Percentiles rank a stretch among this genome's conserved stretches.
phyloP scores from a whole-genome alignment of 2,113 vertebrate species.

The Callospermophilus lateralis region DNA sequence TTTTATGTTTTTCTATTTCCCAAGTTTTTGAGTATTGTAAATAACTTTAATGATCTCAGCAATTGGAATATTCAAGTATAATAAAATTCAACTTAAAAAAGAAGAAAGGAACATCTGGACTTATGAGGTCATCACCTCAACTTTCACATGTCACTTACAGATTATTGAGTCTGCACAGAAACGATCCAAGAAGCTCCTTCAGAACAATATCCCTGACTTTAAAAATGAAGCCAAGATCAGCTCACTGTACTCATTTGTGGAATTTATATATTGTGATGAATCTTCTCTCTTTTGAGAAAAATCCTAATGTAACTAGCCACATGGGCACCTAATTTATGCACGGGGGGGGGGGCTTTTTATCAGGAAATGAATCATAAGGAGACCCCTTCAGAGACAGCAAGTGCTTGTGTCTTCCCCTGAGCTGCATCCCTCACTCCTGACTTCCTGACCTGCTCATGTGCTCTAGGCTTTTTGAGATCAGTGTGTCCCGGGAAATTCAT shows the following conservation, averaged over 20 bases:
- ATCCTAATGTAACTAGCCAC: background rate
- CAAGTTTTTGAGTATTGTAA: background rate
- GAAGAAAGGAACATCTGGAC: background rate
- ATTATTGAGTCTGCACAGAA: background rate
- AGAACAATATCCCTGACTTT: background rate
- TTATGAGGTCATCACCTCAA: background rate
- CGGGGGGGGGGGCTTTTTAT: background rate
- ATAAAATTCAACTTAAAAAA: slow-evolving; percentile 3
- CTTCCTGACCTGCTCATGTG: background rate
- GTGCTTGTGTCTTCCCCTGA: background rate
- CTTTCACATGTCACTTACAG: background rate
- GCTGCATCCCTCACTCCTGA: background rate
- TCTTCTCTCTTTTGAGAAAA: background rate
- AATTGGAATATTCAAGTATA: slow-evolving; percentile 10
- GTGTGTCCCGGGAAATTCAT: background rate
- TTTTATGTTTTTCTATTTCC: background rate
- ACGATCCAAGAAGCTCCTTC: background rate
- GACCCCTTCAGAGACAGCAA: background rate
- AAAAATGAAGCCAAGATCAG: background rate
- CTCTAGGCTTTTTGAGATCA: background rate
- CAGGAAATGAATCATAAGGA: background rate
- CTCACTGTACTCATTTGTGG: background rate
- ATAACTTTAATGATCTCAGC: background rate
- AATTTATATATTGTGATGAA: background rate
- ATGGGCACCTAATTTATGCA: background rate